A percentile compares a stretch with the other conserved stretches of the same genome.
These are phyloP conservation scores for Platorchestia sp. DNA, from an alignment of 1,140 invertebrate species.

Conservation along the genomic window DNA sequence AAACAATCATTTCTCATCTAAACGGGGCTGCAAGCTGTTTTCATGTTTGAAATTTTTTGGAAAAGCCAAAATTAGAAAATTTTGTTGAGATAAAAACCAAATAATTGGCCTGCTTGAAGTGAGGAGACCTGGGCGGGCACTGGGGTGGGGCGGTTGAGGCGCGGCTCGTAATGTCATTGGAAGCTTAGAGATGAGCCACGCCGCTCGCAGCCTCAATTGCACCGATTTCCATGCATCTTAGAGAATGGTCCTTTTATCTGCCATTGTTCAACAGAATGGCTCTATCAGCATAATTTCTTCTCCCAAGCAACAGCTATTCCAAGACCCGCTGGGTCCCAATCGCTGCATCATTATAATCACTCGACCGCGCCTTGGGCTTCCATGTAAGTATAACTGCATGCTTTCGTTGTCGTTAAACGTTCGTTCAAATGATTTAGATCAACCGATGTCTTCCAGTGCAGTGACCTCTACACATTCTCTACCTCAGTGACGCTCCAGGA, in stretches of 20 bases:
- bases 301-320: conserved; percentile 4
- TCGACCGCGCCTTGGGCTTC: neutral
- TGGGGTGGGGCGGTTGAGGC: neutral
- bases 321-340: neutral
- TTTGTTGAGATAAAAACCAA: no score
- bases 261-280: conserved; percentile 49
- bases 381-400: neutral
- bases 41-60: no score
- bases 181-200: conserved; percentile 14
- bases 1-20: no score
- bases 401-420: neutral
- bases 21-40: no score
- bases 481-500: neutral
- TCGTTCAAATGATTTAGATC: neutral
- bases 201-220: neutral
- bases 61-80: no score
- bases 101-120: no score
- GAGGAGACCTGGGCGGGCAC: no score
- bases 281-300: conserved; percentile 51
- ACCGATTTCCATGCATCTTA: conserved; percentile 14
- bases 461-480: neutral
- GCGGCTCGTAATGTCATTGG: conserved; percentile 29
- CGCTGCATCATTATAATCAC: neutral
- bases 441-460: neutral
- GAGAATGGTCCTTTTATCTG: conserved; percentile 32